These are phyloP conservation scores for Cataglyphis altisquamis DNA, from an alignment of 2,888 invertebrate species.

Conservation along the genomic window DNA sequence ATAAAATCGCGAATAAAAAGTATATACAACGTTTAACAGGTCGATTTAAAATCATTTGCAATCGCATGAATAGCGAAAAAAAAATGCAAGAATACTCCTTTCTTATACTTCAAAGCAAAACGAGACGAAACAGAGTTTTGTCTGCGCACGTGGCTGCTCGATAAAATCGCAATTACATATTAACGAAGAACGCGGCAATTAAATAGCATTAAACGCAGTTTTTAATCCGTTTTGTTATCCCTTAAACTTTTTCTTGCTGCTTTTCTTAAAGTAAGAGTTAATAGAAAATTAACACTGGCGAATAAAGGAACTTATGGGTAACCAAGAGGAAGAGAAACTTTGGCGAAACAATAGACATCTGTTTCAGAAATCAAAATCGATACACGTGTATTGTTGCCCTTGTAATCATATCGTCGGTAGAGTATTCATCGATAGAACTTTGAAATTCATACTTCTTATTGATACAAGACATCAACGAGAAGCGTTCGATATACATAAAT, in stretches of 20 bases:
- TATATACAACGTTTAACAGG: neutral
- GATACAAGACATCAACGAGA: slow-evolving; percentile 2
- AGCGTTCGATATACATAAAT: slow-evolving; percentile 19
- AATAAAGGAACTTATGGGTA: neutral
- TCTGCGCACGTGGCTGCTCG: neutral
- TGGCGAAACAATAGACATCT: slow-evolving; percentile 36
- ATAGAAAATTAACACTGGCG: neutral
- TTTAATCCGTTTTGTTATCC: neutral
- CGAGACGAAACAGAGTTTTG: neutral
- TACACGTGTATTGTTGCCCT: slow-evolving; percentile 21
- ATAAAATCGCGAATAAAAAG: neutral
- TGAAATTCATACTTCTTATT: slow-evolving; percentile 33
- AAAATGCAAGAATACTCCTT: neutral
- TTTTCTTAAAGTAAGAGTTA: neutral
- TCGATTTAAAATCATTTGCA: slow-evolving; percentile 25
- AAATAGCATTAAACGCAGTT: neutral
- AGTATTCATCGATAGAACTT: slow-evolving; percentile 24
- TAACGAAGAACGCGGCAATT: neutral
- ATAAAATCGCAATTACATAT: slow-evolving; percentile 50
- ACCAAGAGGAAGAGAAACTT: neutral
- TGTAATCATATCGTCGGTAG: slow-evolving; percentile 13
- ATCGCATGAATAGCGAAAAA: neutral
- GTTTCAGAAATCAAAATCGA: slow-evolving; percentile 42
- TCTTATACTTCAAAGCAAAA: slow-evolving; percentile 19
- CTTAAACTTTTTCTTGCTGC: neutral